Percentiles rank a stretch among this genome's conserved stretches.
These are phyloP conservation scores for Monomorium pharaonis DNA, from an alignment of 1,140 invertebrate genomes.

Conservation along the genomic window DNA sequence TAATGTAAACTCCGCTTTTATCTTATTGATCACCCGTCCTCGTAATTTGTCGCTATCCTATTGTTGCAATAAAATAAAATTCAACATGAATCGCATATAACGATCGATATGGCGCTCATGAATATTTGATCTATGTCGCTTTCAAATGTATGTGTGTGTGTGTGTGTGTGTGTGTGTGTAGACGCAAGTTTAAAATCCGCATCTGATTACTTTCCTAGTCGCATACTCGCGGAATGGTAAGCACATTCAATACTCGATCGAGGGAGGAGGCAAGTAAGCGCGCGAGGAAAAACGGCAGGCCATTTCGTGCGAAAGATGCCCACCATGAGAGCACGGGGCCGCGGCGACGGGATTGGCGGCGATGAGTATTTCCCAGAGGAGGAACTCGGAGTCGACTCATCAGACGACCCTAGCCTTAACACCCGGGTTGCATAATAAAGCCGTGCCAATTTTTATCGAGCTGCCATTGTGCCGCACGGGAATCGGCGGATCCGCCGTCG, in stretches of 20 bases:
- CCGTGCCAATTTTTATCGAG: slow-evolving; percentile 74
- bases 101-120: slow-evolving; percentile 1
- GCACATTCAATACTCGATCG: neutral
- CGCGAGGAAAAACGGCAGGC: slow-evolving; percentile 14
- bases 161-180: no score
- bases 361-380: slow-evolving; percentile 80
- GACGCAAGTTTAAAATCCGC: slow-evolving; percentile 10
- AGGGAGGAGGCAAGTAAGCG: neutral
- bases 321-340: slow-evolving; percentile 18
- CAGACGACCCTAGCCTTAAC: slow-evolving; percentile 71
- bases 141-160: no score
- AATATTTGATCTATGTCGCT: slow-evolving; percentile 3
- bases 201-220: neutral
- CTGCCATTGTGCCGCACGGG: slow-evolving; percentile 64
- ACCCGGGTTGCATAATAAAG: slow-evolving; percentile 77
- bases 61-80: neutral
- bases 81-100: neutral
- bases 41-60: neutral
- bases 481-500: slow-evolving; percentile 38
- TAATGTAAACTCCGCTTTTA: neutral
- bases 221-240: neutral
- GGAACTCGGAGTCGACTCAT: slow-evolving; percentile 72
- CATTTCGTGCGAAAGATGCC: slow-evolving; percentile 43
- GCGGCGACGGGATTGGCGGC: slow-evolving; percentile 33
- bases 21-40: neutral